A percentile compares a stretch with the other conserved stretches of the same genome.
phyloP scores from a whole-genome alignment of 2,797 vertebrate genomes.

The Austrolebias charrua region DNA sequence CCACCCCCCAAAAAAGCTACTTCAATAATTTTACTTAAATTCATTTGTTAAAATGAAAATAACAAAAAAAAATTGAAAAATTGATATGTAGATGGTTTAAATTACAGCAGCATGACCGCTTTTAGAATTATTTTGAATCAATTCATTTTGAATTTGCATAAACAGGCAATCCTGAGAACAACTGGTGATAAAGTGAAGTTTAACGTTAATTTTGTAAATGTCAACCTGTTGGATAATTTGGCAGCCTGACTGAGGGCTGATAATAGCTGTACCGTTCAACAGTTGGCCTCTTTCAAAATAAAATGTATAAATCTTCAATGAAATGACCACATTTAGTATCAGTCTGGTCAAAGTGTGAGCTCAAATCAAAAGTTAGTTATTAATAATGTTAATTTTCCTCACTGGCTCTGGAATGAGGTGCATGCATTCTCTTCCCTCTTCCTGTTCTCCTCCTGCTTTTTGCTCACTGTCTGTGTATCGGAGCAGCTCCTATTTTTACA shows the following conservation, averaged over 20 bases:
- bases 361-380: slow-evolving; percentile 1
- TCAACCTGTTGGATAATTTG: slow-evolving; percentile 1
- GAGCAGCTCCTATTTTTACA: no score
- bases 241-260: neutral
- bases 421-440: no score
- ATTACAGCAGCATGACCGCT: neutral
- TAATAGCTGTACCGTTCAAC: neutral
- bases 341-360: slow-evolving; percentile 6
- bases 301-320: no score
- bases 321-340: no score
- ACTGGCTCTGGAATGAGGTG: no score
- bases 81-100: neutral
- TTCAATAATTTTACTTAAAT: no score
- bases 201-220: neutral
- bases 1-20: no score
- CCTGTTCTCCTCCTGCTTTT: no score
- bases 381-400: neutral
- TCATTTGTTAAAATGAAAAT: no score
- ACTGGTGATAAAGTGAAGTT: neutral
- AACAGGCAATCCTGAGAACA: neutral
- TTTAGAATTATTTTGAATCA: neutral
- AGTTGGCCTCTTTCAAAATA: neutral
- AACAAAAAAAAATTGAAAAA: no score
- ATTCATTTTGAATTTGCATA: neutral
- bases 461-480: no score